Evolutionary conservation across 2,888 invertebrate genomes (phyloP).

Genomic region (Ryuthela nishihirai): DNA sequence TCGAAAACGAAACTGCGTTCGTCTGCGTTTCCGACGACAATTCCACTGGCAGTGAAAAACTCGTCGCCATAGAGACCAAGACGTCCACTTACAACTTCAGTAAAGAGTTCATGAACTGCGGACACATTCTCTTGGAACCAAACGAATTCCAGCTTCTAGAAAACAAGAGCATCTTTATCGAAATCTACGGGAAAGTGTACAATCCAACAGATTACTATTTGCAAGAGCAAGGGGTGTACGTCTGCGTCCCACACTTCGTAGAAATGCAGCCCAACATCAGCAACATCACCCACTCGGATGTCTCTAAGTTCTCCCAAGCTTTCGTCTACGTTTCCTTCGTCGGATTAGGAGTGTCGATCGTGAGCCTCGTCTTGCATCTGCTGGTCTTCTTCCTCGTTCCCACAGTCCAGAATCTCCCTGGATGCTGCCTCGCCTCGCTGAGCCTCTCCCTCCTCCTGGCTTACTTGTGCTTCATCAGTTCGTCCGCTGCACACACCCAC

Average conservation of each 20-base stretch:
- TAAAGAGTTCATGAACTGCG: conserved; percentile 19
- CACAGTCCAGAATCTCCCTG: conserved; percentile 51
- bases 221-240: conserved; percentile 12
- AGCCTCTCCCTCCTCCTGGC: conserved; percentile 54
- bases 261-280: background rate
- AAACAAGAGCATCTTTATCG: conserved; percentile 9
- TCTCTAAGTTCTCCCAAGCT: conserved; percentile 42
- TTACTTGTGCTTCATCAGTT: conserved; percentile 47
- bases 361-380: conserved; percentile 54
- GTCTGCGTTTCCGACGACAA: conserved; percentile 1
- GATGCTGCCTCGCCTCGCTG: conserved; percentile 46
- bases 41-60: background rate
- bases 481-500: conserved; percentile 41
- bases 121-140: conserved; percentile 14
- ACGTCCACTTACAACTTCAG: conserved; percentile 6
- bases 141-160: conserved; percentile 8
- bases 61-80: background rate
- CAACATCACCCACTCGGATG: background rate
- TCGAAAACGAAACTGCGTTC: conserved; percentile 14
- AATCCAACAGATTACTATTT: conserved; percentile 7
- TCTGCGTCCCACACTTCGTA: conserved; percentile 15
- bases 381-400: conserved; percentile 53
- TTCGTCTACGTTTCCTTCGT: conserved; percentile 53
- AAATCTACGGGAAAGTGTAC: conserved; percentile 5
- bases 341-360: conserved; percentile 54